Evolutionary conservation across 2,888 invertebrate genomes (phyloP).

Genomic region (Endomychus coccineus): DNA sequence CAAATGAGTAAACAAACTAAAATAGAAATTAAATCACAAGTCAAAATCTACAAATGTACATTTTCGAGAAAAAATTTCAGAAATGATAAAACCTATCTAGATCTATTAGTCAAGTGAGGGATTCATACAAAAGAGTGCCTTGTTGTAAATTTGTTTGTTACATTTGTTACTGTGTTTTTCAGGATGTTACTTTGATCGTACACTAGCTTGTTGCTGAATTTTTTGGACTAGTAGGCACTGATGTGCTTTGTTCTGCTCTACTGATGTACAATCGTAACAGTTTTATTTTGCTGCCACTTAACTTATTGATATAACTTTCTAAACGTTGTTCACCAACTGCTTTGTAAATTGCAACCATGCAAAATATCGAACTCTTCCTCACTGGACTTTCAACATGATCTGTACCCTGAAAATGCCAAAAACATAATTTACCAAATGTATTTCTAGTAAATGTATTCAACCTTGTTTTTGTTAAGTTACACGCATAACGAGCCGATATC

Average conservation of each 20-base stretch:
- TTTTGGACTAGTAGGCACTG: slow-evolving; percentile 45
- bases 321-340: slow-evolving; percentile 81
- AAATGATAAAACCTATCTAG: too few relatives aligned
- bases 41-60: too few relatives aligned
- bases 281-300: slow-evolving; percentile 86
- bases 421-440: too few relatives aligned
- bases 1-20: too few relatives aligned
- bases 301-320: slow-evolving; percentile 68
- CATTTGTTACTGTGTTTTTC: too few relatives aligned
- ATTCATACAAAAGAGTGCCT: too few relatives aligned
- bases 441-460: neutral
- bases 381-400: slow-evolving; percentile 89
- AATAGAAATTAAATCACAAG: too few relatives aligned
- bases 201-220: slow-evolving; percentile 29
- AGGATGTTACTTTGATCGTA: too few relatives aligned
- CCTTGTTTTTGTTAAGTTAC: neutral
- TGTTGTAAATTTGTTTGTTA: too few relatives aligned
- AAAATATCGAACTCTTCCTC: slow-evolving; percentile 93
- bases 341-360: slow-evolving; percentile 90
- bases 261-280: slow-evolving; percentile 73
- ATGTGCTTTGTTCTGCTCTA: slow-evolving; percentile 48
- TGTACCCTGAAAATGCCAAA: slow-evolving; percentile 62
- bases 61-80: too few relatives aligned
- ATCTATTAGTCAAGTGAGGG: too few relatives aligned
- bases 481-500: too few relatives aligned